Percentiles rank a stretch among this genome's conserved stretches.
Conservation (phyloP, 2,888 invertebrate species). For the Loripinus fragilis region DNA sequence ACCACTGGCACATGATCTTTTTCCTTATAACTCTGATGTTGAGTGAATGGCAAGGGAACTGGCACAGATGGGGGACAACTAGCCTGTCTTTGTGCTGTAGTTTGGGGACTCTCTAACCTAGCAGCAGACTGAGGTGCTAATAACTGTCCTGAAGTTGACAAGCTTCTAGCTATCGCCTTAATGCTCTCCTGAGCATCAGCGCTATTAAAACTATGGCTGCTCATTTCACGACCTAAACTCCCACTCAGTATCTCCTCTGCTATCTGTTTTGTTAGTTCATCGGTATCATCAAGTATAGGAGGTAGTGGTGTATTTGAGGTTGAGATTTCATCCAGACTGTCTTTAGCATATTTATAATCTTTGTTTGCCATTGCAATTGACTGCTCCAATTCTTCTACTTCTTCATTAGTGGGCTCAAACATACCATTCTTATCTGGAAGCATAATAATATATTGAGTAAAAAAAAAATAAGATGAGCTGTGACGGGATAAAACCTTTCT, state of each 20-base stretch:
- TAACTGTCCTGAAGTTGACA: slow-evolving; percentile 62
- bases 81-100: background rate
- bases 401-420: slow-evolving; percentile 89
- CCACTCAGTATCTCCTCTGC: slow-evolving; percentile 63
- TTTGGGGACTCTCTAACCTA: background rate
- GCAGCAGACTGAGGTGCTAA: slow-evolving; percentile 38
- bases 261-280: slow-evolving; percentile 73
- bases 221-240: slow-evolving; percentile 39
- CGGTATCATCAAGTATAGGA: slow-evolving; percentile 63
- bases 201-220: slow-evolving; percentile 41
- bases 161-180: slow-evolving; percentile 61
- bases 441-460: background rate
- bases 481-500: too few relatives aligned
- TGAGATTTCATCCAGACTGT: slow-evolving; percentile 75
- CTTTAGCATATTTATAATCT: slow-evolving; percentile 77
- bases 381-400: slow-evolving; percentile 94
- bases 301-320: slow-evolving; percentile 40
- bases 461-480: background rate
- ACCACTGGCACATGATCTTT: slow-evolving; percentile 1
- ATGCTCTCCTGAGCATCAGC: slow-evolving; percentile 65
- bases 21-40: background rate
- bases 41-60: background rate
- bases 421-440: slow-evolving; percentile 87
- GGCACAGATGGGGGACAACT: background rate
- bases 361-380: slow-evolving; percentile 90